Base-by-base conservation (phyloP, 1,140 invertebrate species). In the Wasmannia auropunctata region DNA sequence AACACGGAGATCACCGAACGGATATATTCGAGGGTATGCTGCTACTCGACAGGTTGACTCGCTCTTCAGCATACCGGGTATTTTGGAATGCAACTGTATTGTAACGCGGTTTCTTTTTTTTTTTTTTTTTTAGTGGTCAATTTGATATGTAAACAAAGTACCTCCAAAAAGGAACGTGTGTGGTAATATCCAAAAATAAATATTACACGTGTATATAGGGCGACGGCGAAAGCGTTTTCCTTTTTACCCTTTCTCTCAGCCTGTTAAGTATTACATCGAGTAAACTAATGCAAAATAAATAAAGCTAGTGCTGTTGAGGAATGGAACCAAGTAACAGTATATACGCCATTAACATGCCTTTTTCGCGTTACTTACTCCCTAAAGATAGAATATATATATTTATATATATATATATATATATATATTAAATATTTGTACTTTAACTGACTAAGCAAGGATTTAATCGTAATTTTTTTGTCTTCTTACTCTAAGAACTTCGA, bases 371-470 rank as follows among this genome's bases (percentile, higher is more conserved):
- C 91, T 93, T 94, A 93, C 84, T 60, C 75, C 60, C 92, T 94
- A 95, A 90, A 83, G 88, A 89, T 93, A 95, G 92, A 94, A 94
- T 95, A 95, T 67, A 67, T 65, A 65, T 62, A 63, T 63, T 10
- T n/a, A n/a, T n/a, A n/a, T n/a, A n/a, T n/a, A n/a, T n/a, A n/a
- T n/a, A 58, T 58, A 28, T 62, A 37, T 65, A 67, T 67, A 67
- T 65, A 65, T 93, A 91, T 93, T 93, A 93, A 95, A 95, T 95
- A 93, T 95, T 95, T 95, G 95, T 95, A 95, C 95, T 95, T 95
- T 90, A 94, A 95, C 94, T 95, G 95, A 95, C 95, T 95, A 95
- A 95, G 94, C 91, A 91, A 95, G 91, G 91, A 92, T 93, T 91
- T 92, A 93, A 94, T 92, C 85, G 67, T 93, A 92, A 88, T 83